phyloP scores from a whole-genome alignment of 2,113 vertebrate genomes.

The Rhinoderma darwinii region DNA sequence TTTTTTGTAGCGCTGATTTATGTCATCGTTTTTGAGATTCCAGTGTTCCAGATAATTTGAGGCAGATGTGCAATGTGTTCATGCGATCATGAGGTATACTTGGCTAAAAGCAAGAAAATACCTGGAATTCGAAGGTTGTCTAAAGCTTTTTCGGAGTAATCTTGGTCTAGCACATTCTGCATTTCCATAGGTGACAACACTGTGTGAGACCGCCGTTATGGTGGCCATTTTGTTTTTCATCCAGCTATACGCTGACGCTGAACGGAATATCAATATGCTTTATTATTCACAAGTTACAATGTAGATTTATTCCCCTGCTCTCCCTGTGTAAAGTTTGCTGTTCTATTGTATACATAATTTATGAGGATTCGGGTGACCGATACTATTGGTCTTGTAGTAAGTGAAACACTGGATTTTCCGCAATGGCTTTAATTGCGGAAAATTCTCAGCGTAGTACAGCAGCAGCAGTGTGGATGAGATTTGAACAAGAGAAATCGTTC shows the following conservation, averaged over 20 bases:
- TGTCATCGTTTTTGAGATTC: constrained; percentile 15
- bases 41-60: background rate
- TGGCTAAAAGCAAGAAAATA: background rate
- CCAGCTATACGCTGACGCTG: background rate
- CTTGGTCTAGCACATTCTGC: background rate
- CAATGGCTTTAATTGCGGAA: too few species aligned
- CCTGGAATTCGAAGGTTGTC: background rate
- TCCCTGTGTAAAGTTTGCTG: too few species aligned
- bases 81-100: background rate
- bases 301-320: background rate
- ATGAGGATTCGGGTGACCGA: too few species aligned
- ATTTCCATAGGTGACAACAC: background rate
- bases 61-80: constrained; percentile 10
- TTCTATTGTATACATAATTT: too few species aligned
- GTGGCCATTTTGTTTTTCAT: background rate
- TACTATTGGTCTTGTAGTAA: too few species aligned
- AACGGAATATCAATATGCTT: background rate
- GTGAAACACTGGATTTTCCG: too few species aligned
- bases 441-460: too few species aligned
- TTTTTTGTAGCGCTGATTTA: constrained; percentile 3
- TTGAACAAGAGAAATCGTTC: too few species aligned
- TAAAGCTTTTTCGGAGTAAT: background rate
- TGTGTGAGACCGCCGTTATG: background rate
- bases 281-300: background rate
- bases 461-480: too few species aligned